These are phyloP conservation scores for Gnathonemus longibarbis DNA, from an alignment of 2,113 vertebrate species.

Conservation along the genomic window DNA sequence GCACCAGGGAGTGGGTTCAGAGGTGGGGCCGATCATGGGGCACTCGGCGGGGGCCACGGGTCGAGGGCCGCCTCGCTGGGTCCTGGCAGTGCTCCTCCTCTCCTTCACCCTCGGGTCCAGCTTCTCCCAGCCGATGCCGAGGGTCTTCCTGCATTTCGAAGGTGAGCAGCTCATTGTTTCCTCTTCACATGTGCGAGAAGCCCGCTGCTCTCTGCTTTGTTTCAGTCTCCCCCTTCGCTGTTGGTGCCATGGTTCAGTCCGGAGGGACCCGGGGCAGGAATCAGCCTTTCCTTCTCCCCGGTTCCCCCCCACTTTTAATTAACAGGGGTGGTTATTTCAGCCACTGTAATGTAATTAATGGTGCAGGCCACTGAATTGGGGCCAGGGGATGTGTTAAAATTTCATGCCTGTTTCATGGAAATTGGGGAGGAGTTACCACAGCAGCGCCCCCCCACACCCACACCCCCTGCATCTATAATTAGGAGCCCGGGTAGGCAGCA, in stretches of 20 bases:
- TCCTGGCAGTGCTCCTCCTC: conserved; percentile 38
- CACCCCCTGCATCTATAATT: background rate
- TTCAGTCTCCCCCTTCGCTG: background rate
- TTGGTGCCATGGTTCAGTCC: background rate
- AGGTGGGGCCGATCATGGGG: conserved; percentile 43
- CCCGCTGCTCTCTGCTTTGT: background rate
- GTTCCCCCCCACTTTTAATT: background rate
- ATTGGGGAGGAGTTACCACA: background rate
- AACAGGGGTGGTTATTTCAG: background rate
- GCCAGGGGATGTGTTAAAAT: background rate
- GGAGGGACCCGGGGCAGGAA: background rate
- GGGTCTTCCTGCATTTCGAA: conserved; percentile 61
- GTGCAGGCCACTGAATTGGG: background rate
- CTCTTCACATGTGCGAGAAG: background rate
- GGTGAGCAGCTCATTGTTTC: conserved; percentile 43
- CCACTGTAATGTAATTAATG: background rate
- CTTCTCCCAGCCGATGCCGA: conserved; percentile 52
- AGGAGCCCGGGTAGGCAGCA: background rate
- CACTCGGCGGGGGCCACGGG: conserved; percentile 38
- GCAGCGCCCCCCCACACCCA: background rate
- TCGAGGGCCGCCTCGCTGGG: conserved; percentile 7
- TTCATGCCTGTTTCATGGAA: background rate
- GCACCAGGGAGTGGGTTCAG: conserved; percentile 27
- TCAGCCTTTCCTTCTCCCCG: background rate
- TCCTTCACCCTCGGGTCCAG: conserved; percentile 39